Base-by-base conservation (phyloP, 2,888 invertebrate species). In the Drosophila dives region DNA sequence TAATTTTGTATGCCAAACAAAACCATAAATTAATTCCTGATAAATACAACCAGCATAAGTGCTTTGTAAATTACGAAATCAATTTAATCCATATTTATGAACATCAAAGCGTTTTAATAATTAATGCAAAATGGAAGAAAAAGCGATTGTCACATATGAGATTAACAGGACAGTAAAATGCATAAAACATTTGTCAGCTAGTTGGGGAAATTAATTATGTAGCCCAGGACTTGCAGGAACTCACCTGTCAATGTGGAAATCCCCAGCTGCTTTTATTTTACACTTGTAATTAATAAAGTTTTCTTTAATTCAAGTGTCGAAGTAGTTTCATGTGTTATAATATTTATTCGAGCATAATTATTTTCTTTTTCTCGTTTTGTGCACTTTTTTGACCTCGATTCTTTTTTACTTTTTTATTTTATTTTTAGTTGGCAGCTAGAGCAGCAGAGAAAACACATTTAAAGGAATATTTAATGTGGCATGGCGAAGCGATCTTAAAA, bases 401-500 rank as follows among this genome's bases (percentile, higher is more conserved):
- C 45, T 45, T 23, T 15, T 45, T 23, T 29, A 34, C 6, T 15
- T 33, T 32, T 50, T 26, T 48, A 10, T 51, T 50, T 49, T 29
- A 17, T 48, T 65, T 53, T 48, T 53, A 34, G 29, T 15, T 59
- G 45, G 56, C 75, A 74, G 72, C 66, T 77, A 40, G 62, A 63
- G 50, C 50, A 50, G 23, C 51, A 12, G 64, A 59, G 49, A 59
- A 54, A 23, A 68, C 68, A 66, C 88, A 90, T 81, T 84, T 56
- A 77, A 77, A 72, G 69, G 80, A 83, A 72, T 80, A 79, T 67
- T 86, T 77, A 77, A 86, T 90, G 80, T 90, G 86, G 73, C 80
- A 65, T 88, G 80, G 54, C 85, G 72, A 85, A 70, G 58, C 69
- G 74, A 84, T 89, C 90, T 77, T 85, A 83, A 85, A 90, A 77